A percentile compares a stretch with the other conserved stretches of the same genome.
Conservation (phyloP, 2,888 invertebrate genomes). For the Chesias legatella region DNA sequence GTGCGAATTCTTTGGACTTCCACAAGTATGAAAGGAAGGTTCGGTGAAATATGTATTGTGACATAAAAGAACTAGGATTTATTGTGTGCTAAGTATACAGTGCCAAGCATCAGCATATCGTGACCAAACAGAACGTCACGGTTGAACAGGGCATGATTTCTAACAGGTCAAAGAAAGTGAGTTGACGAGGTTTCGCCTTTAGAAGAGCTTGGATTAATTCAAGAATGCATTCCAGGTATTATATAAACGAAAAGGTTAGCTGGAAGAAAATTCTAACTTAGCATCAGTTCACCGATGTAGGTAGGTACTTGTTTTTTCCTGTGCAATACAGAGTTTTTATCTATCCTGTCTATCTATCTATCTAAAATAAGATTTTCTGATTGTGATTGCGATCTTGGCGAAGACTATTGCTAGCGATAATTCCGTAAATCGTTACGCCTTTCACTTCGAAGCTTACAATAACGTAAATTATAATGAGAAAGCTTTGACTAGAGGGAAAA, state of each 20-base stretch:
- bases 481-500: constrained; percentile 41
- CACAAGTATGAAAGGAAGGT: constrained; percentile 1
- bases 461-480: constrained; percentile 53
- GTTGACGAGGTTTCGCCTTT: constrained; percentile 42
- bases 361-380: too few species aligned
- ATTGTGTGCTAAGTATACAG: constrained; percentile 14
- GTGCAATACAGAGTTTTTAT: too few species aligned
- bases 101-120: constrained; percentile 26
- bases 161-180: constrained; percentile 67
- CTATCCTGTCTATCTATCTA: constrained; percentile 28
- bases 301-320: too few species aligned
- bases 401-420: constrained; percentile 25
- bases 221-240: constrained; percentile 40
- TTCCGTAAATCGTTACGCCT: constrained; percentile 33
- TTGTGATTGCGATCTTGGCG: constrained; percentile 30
- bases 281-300: too few species aligned
- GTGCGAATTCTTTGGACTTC: constrained; percentile 32
- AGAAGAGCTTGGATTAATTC: constrained; percentile 43
- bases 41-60: constrained; percentile 1
- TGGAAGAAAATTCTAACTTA: too few species aligned
- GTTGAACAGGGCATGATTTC: constrained; percentile 51
- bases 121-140: constrained; percentile 42
- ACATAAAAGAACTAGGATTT: background rate
- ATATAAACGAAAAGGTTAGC: too few species aligned
- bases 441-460: constrained; percentile 50